Evolutionary conservation across 2,113 vertebrate genomes (phyloP).

Genomic region (Pygoscelis adeliae): DNA sequence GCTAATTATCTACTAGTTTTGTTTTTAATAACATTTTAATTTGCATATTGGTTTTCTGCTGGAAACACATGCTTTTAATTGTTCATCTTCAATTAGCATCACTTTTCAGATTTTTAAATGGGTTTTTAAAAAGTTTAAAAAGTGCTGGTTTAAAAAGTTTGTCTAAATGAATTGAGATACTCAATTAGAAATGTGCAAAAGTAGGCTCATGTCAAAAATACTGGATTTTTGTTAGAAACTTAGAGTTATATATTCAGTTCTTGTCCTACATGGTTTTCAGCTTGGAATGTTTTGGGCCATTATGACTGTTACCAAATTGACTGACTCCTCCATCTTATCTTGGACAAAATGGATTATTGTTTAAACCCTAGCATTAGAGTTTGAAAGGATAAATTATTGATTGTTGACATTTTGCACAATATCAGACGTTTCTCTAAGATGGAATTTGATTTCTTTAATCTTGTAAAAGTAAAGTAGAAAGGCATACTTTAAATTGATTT

Average conservation of each 20-base stretch:
- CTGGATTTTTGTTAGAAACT: neutral
- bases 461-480: neutral
- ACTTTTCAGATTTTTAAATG: neutral
- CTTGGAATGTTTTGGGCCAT: neutral
- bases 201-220: neutral
- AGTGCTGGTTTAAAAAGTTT: neutral
- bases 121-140: neutral
- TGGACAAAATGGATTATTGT: neutral
- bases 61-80: neutral
- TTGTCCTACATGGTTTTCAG: neutral
- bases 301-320: neutral
- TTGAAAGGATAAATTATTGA: neutral
- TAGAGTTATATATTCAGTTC: neutral
- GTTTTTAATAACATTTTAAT: constrained; percentile 12
- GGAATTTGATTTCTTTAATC: neutral
- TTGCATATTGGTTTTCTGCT: neutral
- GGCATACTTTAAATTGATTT: neutral
- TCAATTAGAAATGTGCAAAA: neutral
- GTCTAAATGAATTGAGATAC: neutral
- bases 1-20: neutral
- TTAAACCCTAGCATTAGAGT: neutral
- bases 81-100: neutral
- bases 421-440: neutral
- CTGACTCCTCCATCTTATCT: neutral
- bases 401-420: neutral